phyloP scores from a whole-genome alignment of 2,888 invertebrate species.

The Papilio gigon region DNA sequence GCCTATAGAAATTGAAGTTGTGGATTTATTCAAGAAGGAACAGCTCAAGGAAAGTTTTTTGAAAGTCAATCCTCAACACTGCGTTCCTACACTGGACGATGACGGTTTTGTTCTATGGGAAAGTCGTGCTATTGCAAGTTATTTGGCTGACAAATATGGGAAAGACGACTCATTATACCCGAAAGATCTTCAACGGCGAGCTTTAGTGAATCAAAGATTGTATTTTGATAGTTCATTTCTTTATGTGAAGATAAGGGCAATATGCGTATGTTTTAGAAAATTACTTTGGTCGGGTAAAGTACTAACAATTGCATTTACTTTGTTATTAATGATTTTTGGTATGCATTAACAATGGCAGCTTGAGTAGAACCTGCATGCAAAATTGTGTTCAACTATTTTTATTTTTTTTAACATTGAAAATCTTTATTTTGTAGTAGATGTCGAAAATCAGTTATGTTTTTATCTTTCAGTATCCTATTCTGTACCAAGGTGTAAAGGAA shows the following conservation, averaged over 20 bases:
- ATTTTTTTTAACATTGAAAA: no score
- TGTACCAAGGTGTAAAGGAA: constrained; percentile 82
- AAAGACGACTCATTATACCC: constrained; percentile 84
- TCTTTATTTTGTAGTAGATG: neutral
- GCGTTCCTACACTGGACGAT: constrained; percentile 86
- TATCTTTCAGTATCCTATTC: constrained; percentile 81
- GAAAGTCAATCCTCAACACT: constrained; percentile 86
- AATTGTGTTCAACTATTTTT: no score
- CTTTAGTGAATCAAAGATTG: constrained; percentile 83
- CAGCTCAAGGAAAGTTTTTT: constrained; percentile 81
- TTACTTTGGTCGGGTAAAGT: neutral
- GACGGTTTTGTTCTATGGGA: constrained; percentile 86
- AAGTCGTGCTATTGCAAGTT: constrained; percentile 85
- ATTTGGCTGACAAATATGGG: constrained; percentile 84
- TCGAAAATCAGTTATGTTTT: constrained; percentile 4
- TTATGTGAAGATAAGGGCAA: constrained; percentile 84
- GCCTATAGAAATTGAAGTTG: constrained; percentile 73
- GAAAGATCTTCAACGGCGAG: constrained; percentile 80
- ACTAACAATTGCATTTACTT: constrained; percentile 22
- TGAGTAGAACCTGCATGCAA: neutral
- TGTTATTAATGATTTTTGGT: constrained; percentile 7
- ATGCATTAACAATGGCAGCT: neutral
- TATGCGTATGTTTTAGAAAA: constrained; percentile 76
- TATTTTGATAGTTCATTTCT: constrained; percentile 84
- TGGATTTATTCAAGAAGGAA: constrained; percentile 83